Conservation (phyloP, 1,140 invertebrate species). For the Panagrolaimus sp. region DNA sequence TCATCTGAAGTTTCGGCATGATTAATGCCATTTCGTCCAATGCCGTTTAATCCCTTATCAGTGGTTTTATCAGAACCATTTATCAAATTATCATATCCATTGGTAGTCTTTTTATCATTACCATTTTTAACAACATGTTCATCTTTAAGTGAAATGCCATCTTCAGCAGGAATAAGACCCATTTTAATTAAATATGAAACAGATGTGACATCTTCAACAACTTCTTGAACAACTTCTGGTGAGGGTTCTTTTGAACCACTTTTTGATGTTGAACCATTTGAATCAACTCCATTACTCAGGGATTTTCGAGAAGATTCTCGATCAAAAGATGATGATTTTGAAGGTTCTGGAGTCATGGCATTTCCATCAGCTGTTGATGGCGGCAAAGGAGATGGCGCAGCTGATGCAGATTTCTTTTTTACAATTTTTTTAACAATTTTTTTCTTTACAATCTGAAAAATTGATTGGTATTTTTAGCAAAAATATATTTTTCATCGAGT, state of each 20-base stretch:
- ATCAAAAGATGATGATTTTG: neutral
- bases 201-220: constrained; percentile 22
- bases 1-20: neutral
- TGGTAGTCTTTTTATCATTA: neutral
- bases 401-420: neutral
- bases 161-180: constrained; percentile 19
- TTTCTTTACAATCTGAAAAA: constrained; percentile 11
- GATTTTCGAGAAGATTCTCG: neutral
- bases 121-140: neutral
- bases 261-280: neutral
- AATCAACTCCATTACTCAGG: neutral
- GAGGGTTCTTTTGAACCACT: constrained; percentile 20
- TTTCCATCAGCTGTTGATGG: too few relatives aligned
- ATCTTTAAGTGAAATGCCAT: constrained; percentile 17
- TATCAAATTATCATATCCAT: neutral
- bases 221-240: constrained; percentile 29
- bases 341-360: neutral
- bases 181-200: constrained; percentile 26
- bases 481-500: too few relatives aligned
- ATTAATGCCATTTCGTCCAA: neutral
- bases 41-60: neutral
- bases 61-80: neutral
- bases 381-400: neutral
- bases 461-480: neutral
- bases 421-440: neutral